Percentiles rank a stretch among this genome's conserved stretches.
These are phyloP conservation scores for Notothenia rossii DNA, from an alignment of 2,113 vertebrate genomes.

Conservation along the genomic window DNA sequence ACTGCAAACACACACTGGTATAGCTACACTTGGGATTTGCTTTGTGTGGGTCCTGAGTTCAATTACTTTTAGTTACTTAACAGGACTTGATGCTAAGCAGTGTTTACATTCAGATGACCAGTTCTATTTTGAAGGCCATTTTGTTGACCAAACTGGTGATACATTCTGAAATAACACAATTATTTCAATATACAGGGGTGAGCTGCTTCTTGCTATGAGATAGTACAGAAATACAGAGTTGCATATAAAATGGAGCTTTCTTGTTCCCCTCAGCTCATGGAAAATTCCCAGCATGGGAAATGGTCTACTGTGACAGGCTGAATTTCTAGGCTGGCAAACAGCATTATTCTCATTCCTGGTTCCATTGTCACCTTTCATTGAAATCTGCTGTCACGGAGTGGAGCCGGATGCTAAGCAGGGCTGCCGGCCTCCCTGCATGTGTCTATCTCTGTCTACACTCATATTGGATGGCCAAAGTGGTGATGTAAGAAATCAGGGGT, in stretches of 20 bases:
- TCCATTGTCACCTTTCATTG: conserved; percentile 85
- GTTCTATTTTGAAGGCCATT: not conserved
- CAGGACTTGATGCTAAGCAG: not conserved
- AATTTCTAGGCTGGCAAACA: conserved; percentile 86
- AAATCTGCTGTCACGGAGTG: conserved; percentile 82
- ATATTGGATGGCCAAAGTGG: conserved; percentile 61
- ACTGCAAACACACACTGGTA: not conserved
- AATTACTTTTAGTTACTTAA: conserved; percentile 15
- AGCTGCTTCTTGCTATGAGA: conserved; percentile 30
- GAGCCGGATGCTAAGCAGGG: conserved; percentile 77
- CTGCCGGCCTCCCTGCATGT: conserved; percentile 78
- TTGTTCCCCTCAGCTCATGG: conserved; percentile 66
- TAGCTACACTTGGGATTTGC: not conserved
- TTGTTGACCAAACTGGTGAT: not conserved
- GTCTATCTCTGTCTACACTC: conserved; percentile 80
- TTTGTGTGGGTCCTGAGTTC: conserved; percentile 10
- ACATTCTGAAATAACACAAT: conserved; percentile 17
- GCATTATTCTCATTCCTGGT: conserved; percentile 84
- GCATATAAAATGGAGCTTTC: conserved; percentile 67
- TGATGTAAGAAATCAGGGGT: conserved; percentile 70
- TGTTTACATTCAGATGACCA: not conserved
- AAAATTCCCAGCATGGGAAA: conserved; percentile 71
- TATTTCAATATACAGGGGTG: conserved; percentile 26
- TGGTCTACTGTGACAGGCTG: conserved; percentile 80
- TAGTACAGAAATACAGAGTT: conserved; percentile 45